Evolutionary conservation across 2,113 vertebrate genomes (phyloP), one percentile per base, ranked within the genome.

Genomic region (Mastomys coucha): DNA sequence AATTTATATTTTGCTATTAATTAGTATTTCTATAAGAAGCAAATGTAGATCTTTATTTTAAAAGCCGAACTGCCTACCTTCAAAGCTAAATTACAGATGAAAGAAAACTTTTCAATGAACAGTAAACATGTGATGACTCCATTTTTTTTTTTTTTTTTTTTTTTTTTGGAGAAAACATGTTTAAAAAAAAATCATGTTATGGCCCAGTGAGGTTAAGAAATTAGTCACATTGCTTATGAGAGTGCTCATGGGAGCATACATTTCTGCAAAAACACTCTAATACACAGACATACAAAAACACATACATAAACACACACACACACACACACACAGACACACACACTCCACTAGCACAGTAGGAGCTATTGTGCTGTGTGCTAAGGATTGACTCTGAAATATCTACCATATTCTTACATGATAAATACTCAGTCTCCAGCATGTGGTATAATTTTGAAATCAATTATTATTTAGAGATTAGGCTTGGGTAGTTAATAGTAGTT

Each of bases 241-340:
- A 81, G 78, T 81, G 20, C 11, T 19, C 12, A 81, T 58, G 20
- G 20, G 36, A 39, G 11, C 78, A 81, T 24, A 24, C 11, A 81
- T 9, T 1, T 33, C 5, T 10, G 5, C 6, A 33, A 9, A 49
- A 1, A 12, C 7, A 4, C 42, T 20, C 14, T 1, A 1, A 14
- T 14, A 56, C 5, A 9, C 22, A 42, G 1, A 42, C 28, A 78
- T 31, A 78, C 45, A 51, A 45, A 78, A 28, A 78, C 75, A 77
- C 42, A 51, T 26, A 77, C 76, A 76, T 39, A 49, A 22, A 76
- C 73, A 73, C n/a, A n/a, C n/a, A 75, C 36, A 72, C 17, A 72
- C 67, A 70, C 33, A 17, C 69, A 72, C 33, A 70, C 33, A 70
- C 33, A 73, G 16, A 73, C 17, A 80, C 16, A 53, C 31, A 80